Conservation (phyloP, 2,797 vertebrate genomes). For the Neomorphus geoffroyi region DNA sequence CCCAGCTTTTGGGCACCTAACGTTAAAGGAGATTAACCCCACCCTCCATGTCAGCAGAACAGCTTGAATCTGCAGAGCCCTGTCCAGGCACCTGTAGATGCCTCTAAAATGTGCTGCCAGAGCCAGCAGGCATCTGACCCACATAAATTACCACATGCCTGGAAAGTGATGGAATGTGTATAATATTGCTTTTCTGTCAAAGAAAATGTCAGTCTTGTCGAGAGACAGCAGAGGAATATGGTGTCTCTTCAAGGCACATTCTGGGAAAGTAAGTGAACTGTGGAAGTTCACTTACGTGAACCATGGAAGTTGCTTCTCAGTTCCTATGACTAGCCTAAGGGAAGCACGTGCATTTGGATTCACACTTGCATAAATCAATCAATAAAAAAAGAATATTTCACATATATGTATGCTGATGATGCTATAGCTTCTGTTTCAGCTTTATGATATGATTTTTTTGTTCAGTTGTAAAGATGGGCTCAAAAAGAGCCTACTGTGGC, state of each 20-base stretch:
- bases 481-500: not conserved
- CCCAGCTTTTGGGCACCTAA: not conserved
- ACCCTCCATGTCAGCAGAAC: not conserved
- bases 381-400: not conserved
- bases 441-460: not conserved
- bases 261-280: not conserved
- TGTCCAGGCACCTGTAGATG: not conserved
- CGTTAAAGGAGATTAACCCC: not conserved
- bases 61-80: not conserved
- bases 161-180: not conserved
- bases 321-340: not conserved
- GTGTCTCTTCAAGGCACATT: not conserved
- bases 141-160: not conserved
- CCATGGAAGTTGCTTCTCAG: not conserved
- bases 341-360: not conserved
- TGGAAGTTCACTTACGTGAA: not conserved
- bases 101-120: not conserved
- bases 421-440: constrained; percentile 32
- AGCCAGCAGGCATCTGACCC: not conserved
- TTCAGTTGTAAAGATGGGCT: not conserved
- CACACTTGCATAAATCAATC: not conserved
- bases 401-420: not conserved
- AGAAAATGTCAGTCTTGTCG: not conserved
- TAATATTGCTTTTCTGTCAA: not conserved
- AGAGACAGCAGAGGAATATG: not conserved